Conservation (phyloP, 92 coral and sea anemone genomes). For the Ricordea florida region DNA sequence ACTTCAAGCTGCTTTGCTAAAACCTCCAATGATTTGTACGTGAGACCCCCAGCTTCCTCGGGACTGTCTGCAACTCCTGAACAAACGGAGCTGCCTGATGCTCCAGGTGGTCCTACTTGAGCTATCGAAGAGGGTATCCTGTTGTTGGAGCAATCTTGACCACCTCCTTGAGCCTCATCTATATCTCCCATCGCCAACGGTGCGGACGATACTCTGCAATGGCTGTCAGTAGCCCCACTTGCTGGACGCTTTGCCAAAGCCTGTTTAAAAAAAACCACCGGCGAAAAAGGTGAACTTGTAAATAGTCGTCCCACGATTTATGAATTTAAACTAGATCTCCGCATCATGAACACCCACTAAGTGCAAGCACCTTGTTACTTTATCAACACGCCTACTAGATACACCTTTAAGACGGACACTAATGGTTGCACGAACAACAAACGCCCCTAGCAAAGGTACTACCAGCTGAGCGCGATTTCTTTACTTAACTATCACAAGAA, state of each 20-base stretch:
- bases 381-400: too few species aligned
- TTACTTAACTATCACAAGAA: too few species aligned
- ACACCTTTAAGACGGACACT: too few species aligned
- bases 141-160: constrained; percentile 44
- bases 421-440: too few species aligned
- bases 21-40: constrained; percentile 75
- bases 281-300: too few species aligned
- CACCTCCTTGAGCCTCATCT: constrained; percentile 69
- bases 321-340: too few species aligned
- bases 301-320: too few species aligned
- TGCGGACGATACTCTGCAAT: constrained; percentile 58
- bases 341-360: too few species aligned
- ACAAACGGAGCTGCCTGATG: constrained; percentile 12
- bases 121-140: constrained; percentile 15
- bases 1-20: constrained; percentile 87
- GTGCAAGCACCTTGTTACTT: too few species aligned
- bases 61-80: constrained; percentile 32
- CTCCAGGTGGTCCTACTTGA: constrained; percentile 26
- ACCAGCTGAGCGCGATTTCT: too few species aligned
- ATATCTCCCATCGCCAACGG: constrained; percentile 85
- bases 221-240: constrained; percentile 53
- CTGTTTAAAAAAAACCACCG: too few species aligned
- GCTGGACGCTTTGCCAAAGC: constrained; percentile 89
- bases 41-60: constrained; percentile 62
- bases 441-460: too few species aligned